These are phyloP conservation scores for Fragum fragum DNA, from an alignment of 2,888 invertebrate species.

Conservation along the genomic window DNA sequence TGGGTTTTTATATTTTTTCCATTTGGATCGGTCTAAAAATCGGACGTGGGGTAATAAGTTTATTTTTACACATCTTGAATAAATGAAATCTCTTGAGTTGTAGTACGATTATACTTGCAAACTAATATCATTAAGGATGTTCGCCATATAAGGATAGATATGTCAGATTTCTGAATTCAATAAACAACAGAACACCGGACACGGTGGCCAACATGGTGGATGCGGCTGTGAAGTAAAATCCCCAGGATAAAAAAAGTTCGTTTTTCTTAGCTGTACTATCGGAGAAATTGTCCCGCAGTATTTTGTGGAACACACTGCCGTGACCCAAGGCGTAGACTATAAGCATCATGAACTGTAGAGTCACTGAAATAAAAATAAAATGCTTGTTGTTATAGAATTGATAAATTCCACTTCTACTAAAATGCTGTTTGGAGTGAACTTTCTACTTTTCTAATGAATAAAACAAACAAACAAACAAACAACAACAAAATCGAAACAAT, in stretches of 20 bases:
- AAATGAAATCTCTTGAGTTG: no score
- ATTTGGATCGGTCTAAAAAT: no score
- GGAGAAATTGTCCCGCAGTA: conserved; percentile 60
- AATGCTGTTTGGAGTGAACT: no score
- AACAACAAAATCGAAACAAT: no score
- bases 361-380: conserved; percentile 67
- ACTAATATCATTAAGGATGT: neutral
- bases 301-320: conserved; percentile 55
- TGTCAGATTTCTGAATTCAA: conserved; percentile 70
- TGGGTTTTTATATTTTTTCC: no score
- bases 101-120: no score
- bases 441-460: no score
- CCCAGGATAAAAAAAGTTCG: conserved; percentile 69
- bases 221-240: conserved; percentile 67
- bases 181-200: conserved; percentile 66
- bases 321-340: conserved; percentile 71
- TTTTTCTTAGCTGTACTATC: conserved; percentile 33
- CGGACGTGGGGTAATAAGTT: no score
- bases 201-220: conserved; percentile 70
- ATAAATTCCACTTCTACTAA: no score
- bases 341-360: conserved; percentile 75
- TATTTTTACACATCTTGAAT: no score
- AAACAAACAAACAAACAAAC: no score
- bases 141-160: conserved; percentile 45
- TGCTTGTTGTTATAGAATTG: no score